A percentile compares a stretch with the other conserved stretches of the same genome.
phyloP scores from a whole-genome alignment of 2,888 invertebrate species.

The Drosophila pegasa region DNA sequence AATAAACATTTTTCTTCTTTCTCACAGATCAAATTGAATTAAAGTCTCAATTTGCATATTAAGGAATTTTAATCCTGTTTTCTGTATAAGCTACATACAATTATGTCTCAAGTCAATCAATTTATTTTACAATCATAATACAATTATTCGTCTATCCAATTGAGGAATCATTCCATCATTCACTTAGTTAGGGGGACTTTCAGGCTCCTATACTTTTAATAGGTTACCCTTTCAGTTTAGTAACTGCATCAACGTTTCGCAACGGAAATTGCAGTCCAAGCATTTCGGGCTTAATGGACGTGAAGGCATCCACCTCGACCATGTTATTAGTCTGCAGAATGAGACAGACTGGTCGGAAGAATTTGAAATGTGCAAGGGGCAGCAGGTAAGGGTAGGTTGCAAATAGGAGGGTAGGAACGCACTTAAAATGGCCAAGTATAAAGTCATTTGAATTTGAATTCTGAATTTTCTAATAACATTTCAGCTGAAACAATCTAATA shows the following conservation, averaged over 20 bases:
- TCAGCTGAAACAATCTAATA: constrained; percentile 79
- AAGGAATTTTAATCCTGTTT: too few relatives aligned
- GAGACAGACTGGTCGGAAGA: constrained; percentile 33
- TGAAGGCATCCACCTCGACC: constrained; percentile 52
- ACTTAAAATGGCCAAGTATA: constrained; percentile 54
- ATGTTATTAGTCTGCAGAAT: constrained; percentile 43
- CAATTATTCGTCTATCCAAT: not conserved
- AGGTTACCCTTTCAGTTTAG: constrained; percentile 1
- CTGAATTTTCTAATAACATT: constrained; percentile 81
- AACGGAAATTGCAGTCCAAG: constrained; percentile 63
- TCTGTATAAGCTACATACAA: too few relatives aligned
- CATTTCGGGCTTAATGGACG: constrained; percentile 66
- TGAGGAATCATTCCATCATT: not conserved
- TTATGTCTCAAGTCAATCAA: not conserved
- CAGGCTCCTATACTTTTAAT: not conserved
- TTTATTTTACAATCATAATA: not conserved
- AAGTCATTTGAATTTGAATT: constrained; percentile 82
- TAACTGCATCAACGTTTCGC: constrained; percentile 40
- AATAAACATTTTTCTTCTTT: too few relatives aligned
- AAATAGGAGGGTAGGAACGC: not conserved
- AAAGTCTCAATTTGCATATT: too few relatives aligned
- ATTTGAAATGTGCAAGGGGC: constrained; percentile 28
- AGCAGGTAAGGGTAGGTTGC: not conserved
- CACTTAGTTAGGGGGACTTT: not conserved
- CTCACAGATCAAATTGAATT: too few relatives aligned